These are phyloP conservation scores for Scelioninae gen. 1 DNA, from an alignment of 2,888 invertebrate genomes.

Conservation along the genomic window DNA sequence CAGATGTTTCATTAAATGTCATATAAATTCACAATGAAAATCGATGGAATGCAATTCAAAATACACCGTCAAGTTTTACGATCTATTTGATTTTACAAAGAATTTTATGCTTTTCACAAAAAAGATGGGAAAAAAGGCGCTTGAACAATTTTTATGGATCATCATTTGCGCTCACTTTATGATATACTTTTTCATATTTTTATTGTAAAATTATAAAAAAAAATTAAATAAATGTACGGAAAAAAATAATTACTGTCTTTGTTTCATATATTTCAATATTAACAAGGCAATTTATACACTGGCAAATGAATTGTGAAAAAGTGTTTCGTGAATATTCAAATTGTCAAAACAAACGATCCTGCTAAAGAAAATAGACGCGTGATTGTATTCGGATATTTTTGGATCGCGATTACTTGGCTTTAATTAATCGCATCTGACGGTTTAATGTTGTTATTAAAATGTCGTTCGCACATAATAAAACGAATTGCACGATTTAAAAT, in stretches of 20 bases:
- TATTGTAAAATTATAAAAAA: background rate
- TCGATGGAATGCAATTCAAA: conserved; percentile 6
- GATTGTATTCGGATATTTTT: background rate
- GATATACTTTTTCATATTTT: background rate
- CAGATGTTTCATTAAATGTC: background rate
- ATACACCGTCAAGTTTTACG: background rate
- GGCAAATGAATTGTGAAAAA: conserved; percentile 10
- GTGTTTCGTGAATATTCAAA: background rate
- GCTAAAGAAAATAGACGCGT: too few species aligned
- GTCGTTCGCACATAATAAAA: background rate
- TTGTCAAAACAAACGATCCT: conserved; percentile 7
- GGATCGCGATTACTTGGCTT: background rate
- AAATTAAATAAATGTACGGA: background rate
- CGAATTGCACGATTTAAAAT: background rate
- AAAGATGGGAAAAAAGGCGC: background rate
- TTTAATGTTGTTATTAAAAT: too few species aligned
- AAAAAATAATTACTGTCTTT: background rate
- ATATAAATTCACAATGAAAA: conserved; percentile 8
- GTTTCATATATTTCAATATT: background rate
- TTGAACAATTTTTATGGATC: background rate
- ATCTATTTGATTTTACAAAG: background rate
- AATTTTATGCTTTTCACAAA: background rate
- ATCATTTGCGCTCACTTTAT: background rate
- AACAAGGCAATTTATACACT: background rate
- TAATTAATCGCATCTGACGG: background rate